Conservation (phyloP, 2,888 invertebrate species). For the Zonitis immaculata region DNA sequence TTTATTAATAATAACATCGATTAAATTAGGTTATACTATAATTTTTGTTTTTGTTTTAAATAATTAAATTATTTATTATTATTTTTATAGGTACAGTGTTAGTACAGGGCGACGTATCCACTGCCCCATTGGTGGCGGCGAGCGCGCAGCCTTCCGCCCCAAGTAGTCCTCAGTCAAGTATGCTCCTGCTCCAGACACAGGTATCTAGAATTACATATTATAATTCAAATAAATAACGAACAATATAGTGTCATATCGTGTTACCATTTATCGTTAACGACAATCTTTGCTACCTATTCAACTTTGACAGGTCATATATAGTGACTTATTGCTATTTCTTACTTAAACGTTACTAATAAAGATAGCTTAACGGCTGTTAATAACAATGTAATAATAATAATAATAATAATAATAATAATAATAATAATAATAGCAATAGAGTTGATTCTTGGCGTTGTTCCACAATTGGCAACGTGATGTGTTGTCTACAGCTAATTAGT, state of each 20-base stretch:
- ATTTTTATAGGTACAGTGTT: slow-evolving; percentile 45
- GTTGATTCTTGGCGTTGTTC: background rate
- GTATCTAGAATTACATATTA: slow-evolving; percentile 55
- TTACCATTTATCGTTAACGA: slow-evolving; percentile 18
- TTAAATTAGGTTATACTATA: background rate
- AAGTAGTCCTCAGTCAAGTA: slow-evolving; percentile 69
- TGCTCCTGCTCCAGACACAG: slow-evolving; percentile 92
- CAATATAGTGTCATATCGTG: slow-evolving; percentile 14
- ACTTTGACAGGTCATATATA: slow-evolving; percentile 10
- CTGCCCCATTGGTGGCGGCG: slow-evolving; percentile 49
- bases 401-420: too few species aligned
- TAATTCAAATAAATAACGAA: too few species aligned
- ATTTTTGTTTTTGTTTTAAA: background rate
- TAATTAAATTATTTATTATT: slow-evolving; percentile 6
- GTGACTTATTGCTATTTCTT: slow-evolving; percentile 20
- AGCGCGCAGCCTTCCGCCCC: slow-evolving; percentile 59
- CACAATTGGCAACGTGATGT: background rate
- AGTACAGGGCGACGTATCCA: slow-evolving; percentile 48
- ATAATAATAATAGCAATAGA: too few species aligned
- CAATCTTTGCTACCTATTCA: slow-evolving; percentile 17
- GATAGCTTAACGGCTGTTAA: slow-evolving; percentile 16
- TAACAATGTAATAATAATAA: slow-evolving; percentile 10
- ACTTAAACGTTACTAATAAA: slow-evolving; percentile 9
- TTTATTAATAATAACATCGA: background rate
- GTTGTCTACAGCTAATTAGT: background rate